phyloP scores from a whole-genome alignment of 2,888 invertebrate species.

The Philereme vetulata region DNA sequence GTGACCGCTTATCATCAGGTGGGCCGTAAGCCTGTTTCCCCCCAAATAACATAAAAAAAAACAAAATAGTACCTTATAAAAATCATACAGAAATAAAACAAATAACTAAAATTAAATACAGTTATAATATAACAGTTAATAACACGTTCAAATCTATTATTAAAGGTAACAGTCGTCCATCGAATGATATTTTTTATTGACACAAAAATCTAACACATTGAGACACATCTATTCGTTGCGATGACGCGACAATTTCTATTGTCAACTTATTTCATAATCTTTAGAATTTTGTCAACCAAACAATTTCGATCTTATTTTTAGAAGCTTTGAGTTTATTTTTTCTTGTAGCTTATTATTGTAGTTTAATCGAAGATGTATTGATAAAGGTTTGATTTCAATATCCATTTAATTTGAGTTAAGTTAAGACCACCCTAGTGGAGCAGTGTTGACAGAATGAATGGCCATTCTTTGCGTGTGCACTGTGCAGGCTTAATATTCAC shows the following conservation, averaged over 20 bases:
- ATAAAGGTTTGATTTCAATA: background rate
- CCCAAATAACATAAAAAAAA: no score
- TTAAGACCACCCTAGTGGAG: conserved; percentile 13
- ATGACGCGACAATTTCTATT: conserved; percentile 60
- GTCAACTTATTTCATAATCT: conserved; percentile 39
- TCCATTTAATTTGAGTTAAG: conserved; percentile 12
- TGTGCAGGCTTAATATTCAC: no score
- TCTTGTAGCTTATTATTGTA: background rate
- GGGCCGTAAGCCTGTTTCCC: no score
- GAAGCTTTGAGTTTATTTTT: background rate
- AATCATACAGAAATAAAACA: no score
- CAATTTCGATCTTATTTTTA: background rate
- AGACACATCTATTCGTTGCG: conserved; percentile 28
- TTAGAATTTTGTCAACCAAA: background rate
- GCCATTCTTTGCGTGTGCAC: no score
- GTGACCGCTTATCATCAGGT: no score
- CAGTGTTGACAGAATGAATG: background rate
- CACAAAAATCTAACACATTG: conserved; percentile 5
- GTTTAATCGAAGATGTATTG: background rate
- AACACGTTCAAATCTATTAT: background rate
- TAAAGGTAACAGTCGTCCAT: conserved; percentile 10
- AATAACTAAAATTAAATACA: no score
- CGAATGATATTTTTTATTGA: conserved; percentile 10
- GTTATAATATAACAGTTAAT: no score
- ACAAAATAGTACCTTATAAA: no score